phyloP scores from a whole-genome alignment of 2,113 vertebrate genomes.

The Gasterosteus nipponicus region DNA sequence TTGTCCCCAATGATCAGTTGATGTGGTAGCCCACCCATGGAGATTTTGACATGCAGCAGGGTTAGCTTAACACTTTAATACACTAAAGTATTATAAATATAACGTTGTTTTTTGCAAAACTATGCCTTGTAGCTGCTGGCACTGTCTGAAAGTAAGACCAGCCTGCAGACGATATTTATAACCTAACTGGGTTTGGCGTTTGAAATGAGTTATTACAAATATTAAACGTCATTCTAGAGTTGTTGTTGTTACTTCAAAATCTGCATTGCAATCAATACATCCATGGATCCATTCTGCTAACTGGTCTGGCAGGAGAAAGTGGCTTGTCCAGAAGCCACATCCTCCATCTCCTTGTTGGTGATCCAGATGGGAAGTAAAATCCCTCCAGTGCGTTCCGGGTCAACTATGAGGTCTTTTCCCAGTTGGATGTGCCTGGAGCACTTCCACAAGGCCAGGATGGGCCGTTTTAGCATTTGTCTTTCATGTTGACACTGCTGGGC shows the following conservation, averaged over 20 bases:
- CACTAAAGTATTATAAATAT: background rate
- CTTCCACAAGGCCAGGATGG: background rate
- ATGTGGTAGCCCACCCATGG: background rate
- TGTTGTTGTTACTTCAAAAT: background rate
- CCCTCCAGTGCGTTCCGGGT: background rate
- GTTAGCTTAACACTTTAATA: background rate
- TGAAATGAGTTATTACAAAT: background rate
- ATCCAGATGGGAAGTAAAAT: conserved; percentile 26
- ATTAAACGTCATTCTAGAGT: background rate
- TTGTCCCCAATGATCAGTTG: conserved; percentile 8
- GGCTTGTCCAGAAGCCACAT: background rate
- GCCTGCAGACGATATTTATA: background rate
- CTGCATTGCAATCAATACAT: background rate
- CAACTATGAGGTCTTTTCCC: background rate
- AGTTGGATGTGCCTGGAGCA: conserved; percentile 6
- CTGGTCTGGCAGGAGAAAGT: background rate
- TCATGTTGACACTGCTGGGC: background rate
- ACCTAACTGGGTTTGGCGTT: too few species aligned
- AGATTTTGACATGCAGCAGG: background rate
- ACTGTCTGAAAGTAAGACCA: background rate
- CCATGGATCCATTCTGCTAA: background rate
- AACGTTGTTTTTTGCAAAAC: background rate
- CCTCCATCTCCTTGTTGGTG: background rate
- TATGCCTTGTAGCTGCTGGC: background rate
- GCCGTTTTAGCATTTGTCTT: background rate